These are phyloP conservation scores for Pogonocichla stellata DNA, from an alignment of 2,113 vertebrate species.

Conservation along the genomic window DNA sequence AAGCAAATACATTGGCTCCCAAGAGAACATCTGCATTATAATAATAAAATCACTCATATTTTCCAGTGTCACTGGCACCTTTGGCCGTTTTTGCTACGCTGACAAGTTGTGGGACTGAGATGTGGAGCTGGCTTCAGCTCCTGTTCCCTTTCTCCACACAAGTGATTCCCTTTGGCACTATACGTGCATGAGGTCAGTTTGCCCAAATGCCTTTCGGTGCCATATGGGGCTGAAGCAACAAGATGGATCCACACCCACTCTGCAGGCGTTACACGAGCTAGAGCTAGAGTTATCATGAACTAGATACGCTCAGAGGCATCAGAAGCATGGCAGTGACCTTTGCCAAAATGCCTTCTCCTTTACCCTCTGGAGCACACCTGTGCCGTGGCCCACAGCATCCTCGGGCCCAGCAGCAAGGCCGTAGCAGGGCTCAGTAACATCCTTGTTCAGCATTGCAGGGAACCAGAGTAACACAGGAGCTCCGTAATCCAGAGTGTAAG, in stretches of 20 bases:
- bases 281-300: background rate
- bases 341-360: background rate
- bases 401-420: background rate
- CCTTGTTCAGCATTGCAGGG: background rate
- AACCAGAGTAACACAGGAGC: background rate
- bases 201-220: too few relatives aligned
- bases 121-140: background rate
- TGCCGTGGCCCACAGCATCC: rapidly evolving
- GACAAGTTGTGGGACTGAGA: background rate
- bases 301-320: background rate
- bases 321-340: background rate
- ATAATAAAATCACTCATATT: background rate
- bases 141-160: background rate
- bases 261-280: background rate
- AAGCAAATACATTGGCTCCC: background rate
- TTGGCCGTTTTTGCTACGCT: background rate
- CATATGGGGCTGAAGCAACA: background rate
- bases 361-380: background rate
- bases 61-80: background rate
- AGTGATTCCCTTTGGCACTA: background rate
- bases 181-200: background rate
- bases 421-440: background rate
- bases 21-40: background rate
- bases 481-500: background rate
- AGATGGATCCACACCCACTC: background rate